Base-by-base conservation (phyloP, 2,888 invertebrate species). In the Pterostichus madidus region DNA sequence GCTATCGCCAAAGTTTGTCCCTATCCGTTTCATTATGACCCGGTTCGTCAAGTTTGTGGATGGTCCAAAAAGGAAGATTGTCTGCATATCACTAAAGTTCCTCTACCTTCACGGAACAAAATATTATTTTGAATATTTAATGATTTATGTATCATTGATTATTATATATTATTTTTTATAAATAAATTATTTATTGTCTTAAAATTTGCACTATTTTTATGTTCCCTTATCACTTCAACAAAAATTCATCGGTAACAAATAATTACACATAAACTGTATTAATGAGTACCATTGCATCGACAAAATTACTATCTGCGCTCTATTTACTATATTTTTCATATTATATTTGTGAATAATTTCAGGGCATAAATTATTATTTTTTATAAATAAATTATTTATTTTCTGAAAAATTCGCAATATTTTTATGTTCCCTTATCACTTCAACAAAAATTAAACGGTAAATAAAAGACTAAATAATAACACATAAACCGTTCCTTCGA, bases 61-160 rank as follows among this genome's bases (percentile, higher is more conserved):
- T 71, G 68, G 68, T 17, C 44, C 6, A 71, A 71, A 17, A 17
- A 71, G 8, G 17, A 11, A 10, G 68, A 71, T 44, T 71, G 68
- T 71, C 39, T 44, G 17, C 68, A 71, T 71, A 44, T 71, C 15
- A 71, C 39, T 10, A 71, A 71, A 56, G 64, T 64, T 5, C 64
- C 64, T 2, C 17, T 64, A 15, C 64, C 64, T 7, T 64, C 39
- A 7, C 31, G 64, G 35, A 39, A 64, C 35, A 39, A 15, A 64
- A 13, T n/a, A 32, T 35, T 59, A 11, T n/a, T 53, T 3, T 39
- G 8, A 7, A 8, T 8, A 7, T 7, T 7, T 13, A 15, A 53
- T 53, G 17, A 3, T 53, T 15, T 53, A 53, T 13, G 5, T 49
- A 8, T 49, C 7, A 56, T 10, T 15, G 4, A 7, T 59, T 31